phyloP scores from a whole-genome alignment of 2,113 vertebrate genomes.

The Micronycteris hirsuta region DNA sequence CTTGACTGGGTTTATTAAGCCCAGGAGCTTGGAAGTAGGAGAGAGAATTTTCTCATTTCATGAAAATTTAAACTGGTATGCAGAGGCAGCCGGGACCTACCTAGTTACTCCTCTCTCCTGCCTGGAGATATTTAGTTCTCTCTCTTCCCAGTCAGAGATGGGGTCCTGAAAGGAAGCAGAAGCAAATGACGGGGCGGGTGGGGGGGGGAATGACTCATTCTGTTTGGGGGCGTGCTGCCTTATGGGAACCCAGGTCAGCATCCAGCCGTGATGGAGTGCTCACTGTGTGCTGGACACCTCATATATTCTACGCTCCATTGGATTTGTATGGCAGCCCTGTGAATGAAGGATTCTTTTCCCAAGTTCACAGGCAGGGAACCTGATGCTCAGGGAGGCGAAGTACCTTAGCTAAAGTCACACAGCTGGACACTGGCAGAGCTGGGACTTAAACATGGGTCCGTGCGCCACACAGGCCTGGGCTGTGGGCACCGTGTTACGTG shows the following conservation, averaged over 20 bases:
- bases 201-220: background rate
- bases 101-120: slow-evolving; percentile 16
- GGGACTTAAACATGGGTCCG: too few relatives aligned
- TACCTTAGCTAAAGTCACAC: background rate
- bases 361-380: background rate
- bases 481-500: background rate
- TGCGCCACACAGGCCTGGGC: background rate
- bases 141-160: background rate
- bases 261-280: background rate
- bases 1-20: background rate
- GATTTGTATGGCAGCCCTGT: background rate
- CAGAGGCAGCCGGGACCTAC: background rate
- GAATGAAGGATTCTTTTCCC: background rate
- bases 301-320: background rate
- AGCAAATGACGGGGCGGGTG: background rate
- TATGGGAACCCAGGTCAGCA: background rate
- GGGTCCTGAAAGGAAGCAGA: background rate
- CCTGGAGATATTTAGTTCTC: background rate
- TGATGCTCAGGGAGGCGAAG: background rate
- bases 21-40: slow-evolving; percentile 22
- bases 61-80: slow-evolving; percentile 33
- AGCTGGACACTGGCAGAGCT: background rate
- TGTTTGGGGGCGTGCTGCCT: background rate
- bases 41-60: slow-evolving; percentile 51
- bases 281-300: background rate